Evolutionary conservation across 2,797 vertebrate species (phyloP), one percentile per base, ranked within the genome.

Genomic region (Acanthopagrus latus): DNA sequence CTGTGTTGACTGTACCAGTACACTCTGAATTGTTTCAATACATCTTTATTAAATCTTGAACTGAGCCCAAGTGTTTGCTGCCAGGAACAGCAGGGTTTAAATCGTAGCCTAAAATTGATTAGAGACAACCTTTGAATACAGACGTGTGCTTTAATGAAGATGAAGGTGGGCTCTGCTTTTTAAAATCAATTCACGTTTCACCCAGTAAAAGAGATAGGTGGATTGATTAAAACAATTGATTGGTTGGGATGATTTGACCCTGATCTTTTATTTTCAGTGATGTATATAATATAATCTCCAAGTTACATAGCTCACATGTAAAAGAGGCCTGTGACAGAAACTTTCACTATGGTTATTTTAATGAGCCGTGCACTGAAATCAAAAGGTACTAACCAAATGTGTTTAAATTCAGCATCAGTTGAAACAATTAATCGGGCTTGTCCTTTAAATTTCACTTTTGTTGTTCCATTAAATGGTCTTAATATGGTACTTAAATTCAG

Each of bases 51-150:
- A 41, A 70, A 73, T 47, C 14, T 50, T 20, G 2, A 54, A 18
- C 23, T 60, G 18, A 51, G 18, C 12, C 4, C 3, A 43, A 43
- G 21, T 52, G 23, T 29, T 20, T 3, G 10, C 11, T 47, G 43
- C 14, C 1, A 63, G 51, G 14, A 64, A 29, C 23, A 51, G 25
- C 23, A 51, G 51, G 57, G 33, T 41, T 71, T 33, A 38, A 50
- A 75, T 12, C 59, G n/a, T 13, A 54, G 9, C 58, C 57, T 54
- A 38, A 23, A 48, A 50, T 29, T 58, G 52, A 62, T 7, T 38
- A 64, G 51, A 71, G 70, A 58, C 25, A 43, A 56, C 63, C 3
- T 79, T 50, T 76, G 59, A 81, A 83, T 71, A 50, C 71, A 73
- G 21, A 58, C 68, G 55, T 78, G 63, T 70, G 38, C 44, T 21